Percentiles rank a stretch among this genome's conserved stretches.
Evolutionary conservation across 2,113 vertebrate species (phyloP).

Genomic region (Engystomops pustulosus): DNA sequence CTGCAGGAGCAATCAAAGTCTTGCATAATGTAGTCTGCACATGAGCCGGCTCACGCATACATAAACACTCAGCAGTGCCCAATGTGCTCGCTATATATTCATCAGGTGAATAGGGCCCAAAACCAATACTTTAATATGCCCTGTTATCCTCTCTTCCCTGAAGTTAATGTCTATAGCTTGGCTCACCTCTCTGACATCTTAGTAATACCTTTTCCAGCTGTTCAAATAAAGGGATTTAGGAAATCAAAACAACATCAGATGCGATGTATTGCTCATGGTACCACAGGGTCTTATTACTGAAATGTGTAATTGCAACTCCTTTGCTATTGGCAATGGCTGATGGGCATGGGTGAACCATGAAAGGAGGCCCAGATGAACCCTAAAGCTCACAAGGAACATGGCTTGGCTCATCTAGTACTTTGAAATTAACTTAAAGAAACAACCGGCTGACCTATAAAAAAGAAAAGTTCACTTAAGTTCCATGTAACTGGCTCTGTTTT

Average conservation of each 20-base stretch:
- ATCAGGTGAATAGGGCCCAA: conserved; percentile 50
- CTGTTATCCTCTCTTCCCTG: conserved; percentile 34
- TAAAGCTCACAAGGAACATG: conserved; percentile 12
- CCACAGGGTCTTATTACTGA: neutral
- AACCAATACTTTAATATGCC: conserved; percentile 55
- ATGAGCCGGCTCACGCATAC: conserved; percentile 47
- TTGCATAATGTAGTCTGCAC: conserved; percentile 55
- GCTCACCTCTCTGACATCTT: conserved; percentile 40
- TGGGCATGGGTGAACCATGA: conserved; percentile 29
- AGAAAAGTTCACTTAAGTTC: neutral
- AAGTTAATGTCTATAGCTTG: conserved; percentile 43
- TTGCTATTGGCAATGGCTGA: conserved; percentile 43
- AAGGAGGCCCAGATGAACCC: conserved; percentile 35
- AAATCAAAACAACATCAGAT: conserved; percentile 42
- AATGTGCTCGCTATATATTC: conserved; percentile 40
- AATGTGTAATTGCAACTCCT: conserved; percentile 18
- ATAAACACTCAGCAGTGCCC: conserved; percentile 36
- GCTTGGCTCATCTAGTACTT: neutral
- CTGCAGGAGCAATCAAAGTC: conserved; percentile 47
- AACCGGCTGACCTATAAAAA: conserved; percentile 25
- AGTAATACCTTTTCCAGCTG: conserved; percentile 53
- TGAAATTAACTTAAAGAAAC: conserved; percentile 22
- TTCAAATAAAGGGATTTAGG: conserved; percentile 51
- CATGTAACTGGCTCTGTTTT: neutral
- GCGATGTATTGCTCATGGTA: conserved; percentile 16